Evolutionary conservation across 2,113 vertebrate species (phyloP), one percentile per base, ranked within the genome.

Genomic region (Syrrhaptes paradoxus): DNA sequence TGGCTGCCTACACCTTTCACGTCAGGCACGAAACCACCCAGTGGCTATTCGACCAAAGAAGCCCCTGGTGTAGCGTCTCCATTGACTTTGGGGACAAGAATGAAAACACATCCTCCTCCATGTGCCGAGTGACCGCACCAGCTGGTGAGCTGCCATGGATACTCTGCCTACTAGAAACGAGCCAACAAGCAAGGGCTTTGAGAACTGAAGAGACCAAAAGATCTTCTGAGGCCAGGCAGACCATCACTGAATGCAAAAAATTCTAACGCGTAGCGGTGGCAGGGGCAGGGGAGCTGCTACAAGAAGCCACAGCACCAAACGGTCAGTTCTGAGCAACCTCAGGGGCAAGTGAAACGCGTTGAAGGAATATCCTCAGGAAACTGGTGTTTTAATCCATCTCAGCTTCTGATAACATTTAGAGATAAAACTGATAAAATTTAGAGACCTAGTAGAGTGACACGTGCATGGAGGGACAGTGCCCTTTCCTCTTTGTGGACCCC

Each of bases 261-360:
- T 4, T 10, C 3, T 21, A 3, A 26, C 2, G 2, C 3, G 10
- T 9, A 7, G 46, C 2, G 5, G 19, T n/a, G 34, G 46, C 13
- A 31, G 48, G 43, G 48, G 29, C 11, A 9, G 13, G 28, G n/a
- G 48, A 54, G 31, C 3, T 11, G 55, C 43, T 51, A 7, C n/a
- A 10, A 49, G 72, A 36, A 62, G 34, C 25, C 6, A 1, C 9
- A n/a, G 57, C 55, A 38, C 29, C 11, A 9, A 62, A 24, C 7
- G 19, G 29, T 28, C 48, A 0, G 10, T 29, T 26, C 54, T 25
- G 62, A 17, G 46, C 13, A 34, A 28, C 4, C 36, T 25, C 57
- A 16, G 18, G 28, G 41, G 29, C 26, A 31, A 58, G 46, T 3
- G 21, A 58, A 71, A 26, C 26, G 11, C 3, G 0, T 9, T 55